Evolutionary conservation across 1,140 invertebrate genomes (phyloP).

Genomic region (Drosophila ambigua): DNA sequence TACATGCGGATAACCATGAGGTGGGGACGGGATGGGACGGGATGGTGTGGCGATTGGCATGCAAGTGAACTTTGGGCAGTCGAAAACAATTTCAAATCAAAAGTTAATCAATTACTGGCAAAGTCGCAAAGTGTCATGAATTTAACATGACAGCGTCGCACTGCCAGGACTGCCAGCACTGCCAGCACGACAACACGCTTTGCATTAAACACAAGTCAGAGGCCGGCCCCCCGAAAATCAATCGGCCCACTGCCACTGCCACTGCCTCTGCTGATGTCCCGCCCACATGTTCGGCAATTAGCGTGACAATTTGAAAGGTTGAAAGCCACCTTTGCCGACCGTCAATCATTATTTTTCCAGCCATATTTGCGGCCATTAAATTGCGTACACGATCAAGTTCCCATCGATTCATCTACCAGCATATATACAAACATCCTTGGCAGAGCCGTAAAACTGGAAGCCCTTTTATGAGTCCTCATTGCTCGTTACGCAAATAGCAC

Average conservation of each 20-base stretch:
- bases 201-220: conserved; percentile 25
- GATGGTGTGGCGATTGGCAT: conserved; percentile 6
- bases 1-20: conserved; percentile 45
- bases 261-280: conserved; percentile 1
- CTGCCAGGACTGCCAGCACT: not conserved
- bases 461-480: conserved; percentile 45
- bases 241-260: conserved; percentile 28
- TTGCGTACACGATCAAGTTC: conserved; percentile 58
- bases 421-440: conserved; percentile 24
- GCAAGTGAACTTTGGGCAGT: conserved; percentile 46
- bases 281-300: conserved; percentile 69
- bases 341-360: conserved; percentile 41
- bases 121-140: conserved; percentile 65
- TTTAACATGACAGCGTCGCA: conserved; percentile 47
- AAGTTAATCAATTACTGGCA: conserved; percentile 70
- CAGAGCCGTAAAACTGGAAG: not conserved
- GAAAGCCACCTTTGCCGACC: conserved; percentile 45
- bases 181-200: conserved; percentile 51
- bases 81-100: conserved; percentile 59
- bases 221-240: conserved; percentile 13
- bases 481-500: conserved; percentile 51
- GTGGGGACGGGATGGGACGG: not conserved
- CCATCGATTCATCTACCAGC: conserved; percentile 16
- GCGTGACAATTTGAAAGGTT: conserved; percentile 77
- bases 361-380: conserved; percentile 64